A percentile compares a stretch with the other conserved stretches of the same genome.
phyloP scores from a whole-genome alignment of 2,888 invertebrate species.

The Tridacna crocea region DNA sequence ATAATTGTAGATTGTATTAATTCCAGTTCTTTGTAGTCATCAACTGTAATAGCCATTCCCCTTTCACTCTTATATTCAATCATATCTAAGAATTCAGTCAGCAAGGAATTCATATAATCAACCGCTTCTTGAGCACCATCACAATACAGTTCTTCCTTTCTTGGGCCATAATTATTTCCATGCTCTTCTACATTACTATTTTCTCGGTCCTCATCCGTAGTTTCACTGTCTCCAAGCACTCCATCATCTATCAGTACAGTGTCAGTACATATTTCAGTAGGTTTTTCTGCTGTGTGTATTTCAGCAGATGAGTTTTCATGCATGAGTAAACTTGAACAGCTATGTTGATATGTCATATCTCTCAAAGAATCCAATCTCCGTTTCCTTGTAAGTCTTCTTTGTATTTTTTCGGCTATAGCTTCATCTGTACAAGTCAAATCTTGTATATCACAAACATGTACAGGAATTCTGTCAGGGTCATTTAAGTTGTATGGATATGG shows the following conservation, averaged over 20 bases:
- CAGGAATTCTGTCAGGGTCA: neutral
- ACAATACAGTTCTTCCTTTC: neutral
- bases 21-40: slow-evolving; percentile 42
- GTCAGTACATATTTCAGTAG: neutral
- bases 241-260: neutral
- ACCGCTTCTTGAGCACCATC: slow-evolving; percentile 6
- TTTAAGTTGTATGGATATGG: too few relatives aligned
- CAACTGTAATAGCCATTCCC: slow-evolving; percentile 24
- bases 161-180: neutral
- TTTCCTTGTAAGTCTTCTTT: slow-evolving; percentile 41
- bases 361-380: slow-evolving; percentile 42
- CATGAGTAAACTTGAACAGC: neutral
- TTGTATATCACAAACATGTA: too few relatives aligned
- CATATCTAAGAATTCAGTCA: slow-evolving; percentile 31
- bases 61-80: slow-evolving; percentile 22
- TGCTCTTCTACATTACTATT: slow-evolving; percentile 1
- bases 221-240: neutral
- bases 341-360: slow-evolving; percentile 16
- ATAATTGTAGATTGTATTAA: slow-evolving; percentile 25
- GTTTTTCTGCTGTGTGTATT: neutral
- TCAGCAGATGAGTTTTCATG: neutral
- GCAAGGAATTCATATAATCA: slow-evolving; percentile 29
- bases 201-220: neutral
- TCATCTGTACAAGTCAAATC: neutral
- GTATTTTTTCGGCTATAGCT: neutral